A percentile compares a stretch with the other conserved stretches of the same genome.
Conservation (phyloP, 2,797 vertebrate species). For the Pelobates cultripes region DNA sequence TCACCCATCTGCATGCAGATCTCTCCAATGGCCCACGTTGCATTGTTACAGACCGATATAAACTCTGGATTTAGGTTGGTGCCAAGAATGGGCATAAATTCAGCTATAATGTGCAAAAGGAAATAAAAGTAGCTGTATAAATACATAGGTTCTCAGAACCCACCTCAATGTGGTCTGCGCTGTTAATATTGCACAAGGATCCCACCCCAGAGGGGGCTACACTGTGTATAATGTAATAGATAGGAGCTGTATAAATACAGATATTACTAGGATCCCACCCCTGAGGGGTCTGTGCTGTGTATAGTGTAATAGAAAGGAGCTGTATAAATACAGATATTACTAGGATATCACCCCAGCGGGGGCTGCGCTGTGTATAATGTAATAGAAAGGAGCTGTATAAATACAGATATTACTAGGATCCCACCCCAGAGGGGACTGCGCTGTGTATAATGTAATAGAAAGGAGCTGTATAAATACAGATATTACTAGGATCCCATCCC, state of each 20-base stretch:
- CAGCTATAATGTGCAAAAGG: constrained; percentile 69
- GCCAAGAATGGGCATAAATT: constrained; percentile 94
- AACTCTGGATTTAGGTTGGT: constrained; percentile 94
- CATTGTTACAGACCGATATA: constrained; percentile 94
- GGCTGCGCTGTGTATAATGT: too few species aligned
- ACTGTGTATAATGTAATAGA: not conserved
- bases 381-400: too few species aligned
- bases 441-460: too few species aligned
- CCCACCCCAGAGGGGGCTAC: not conserved
- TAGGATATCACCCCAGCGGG: not conserved
- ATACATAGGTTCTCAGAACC: not conserved
- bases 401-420: too few species aligned
- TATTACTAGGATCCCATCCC: not conserved
- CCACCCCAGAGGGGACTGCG: too few species aligned
- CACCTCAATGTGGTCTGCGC: too few species aligned
- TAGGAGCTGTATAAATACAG: not conserved
- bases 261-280: not conserved
- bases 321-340: constrained; percentile 8
- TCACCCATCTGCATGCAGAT: constrained; percentile 97
- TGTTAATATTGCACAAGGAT: not conserved
- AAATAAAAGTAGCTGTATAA: not conserved
- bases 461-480: constrained; percentile 14
- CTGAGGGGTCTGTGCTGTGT: not conserved
- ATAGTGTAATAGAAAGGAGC: constrained; percentile 2
- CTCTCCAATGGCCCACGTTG: constrained; percentile 94